Evolutionary conservation across 2,113 vertebrate genomes (phyloP), one percentile per base, ranked within the genome.

Genomic region (Salvator merianae): DNA sequence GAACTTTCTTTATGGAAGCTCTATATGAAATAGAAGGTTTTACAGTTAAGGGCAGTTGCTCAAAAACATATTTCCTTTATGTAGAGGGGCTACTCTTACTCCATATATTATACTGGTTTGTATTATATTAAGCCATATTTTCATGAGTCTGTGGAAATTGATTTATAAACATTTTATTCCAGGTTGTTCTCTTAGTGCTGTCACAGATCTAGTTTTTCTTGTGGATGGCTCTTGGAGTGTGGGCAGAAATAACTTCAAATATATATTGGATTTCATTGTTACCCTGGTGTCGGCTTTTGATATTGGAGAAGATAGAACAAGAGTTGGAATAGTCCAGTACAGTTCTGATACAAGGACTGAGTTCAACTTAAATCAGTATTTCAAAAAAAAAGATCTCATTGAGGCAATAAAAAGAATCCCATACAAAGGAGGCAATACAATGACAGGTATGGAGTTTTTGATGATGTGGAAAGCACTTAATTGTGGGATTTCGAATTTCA

Each of bases 211-310:
- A 88, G 96, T 98, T 72, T 98, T 99, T 79, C 91, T 99, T 65
- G 97, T 99, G 90, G 98, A 98, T 84, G 98, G 98, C 78, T 99
- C 98, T 32, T 98, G 97, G 97, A 98, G 97, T 55, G 97, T 97
- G 50, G 97, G 98, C 28, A 96, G 96, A 91, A 95, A 94, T 22
- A 98, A 99, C 93, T 99, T 99, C n/a, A 95, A 96, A 85, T 94
- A 96, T 88, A 96, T 99, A 87, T 96, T 97, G 85, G 97, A 93
- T 84, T 97, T 99, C 77, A 96, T 99, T 79, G 92, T 96, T 68
- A 95, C 97, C 22, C 93, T 95, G 77, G 97, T 97, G 18, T 97
- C 97, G 47, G 98, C 98, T 68, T 99, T 99, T 89, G 97, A 98
- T 84, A 96, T 99, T n/a, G 97, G 97, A 12, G 95, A 96, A 88